phyloP scores from a whole-genome alignment of 2,113 vertebrate species.

The Sturnus vulgaris region DNA sequence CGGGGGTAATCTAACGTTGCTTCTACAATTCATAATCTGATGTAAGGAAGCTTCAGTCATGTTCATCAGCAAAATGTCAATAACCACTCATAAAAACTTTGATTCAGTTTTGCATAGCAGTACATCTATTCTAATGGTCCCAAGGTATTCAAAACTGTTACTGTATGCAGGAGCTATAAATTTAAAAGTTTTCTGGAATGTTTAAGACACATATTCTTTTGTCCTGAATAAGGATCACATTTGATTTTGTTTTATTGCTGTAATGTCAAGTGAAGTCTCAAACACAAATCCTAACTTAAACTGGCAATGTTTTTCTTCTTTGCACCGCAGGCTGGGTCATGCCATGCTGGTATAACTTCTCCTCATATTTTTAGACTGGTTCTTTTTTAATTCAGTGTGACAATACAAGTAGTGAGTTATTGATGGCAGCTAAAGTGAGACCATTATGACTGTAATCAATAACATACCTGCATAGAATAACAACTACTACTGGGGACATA shows the following conservation, averaged over 20 bases:
- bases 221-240: not conserved
- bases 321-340: not conserved
- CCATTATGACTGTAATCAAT: conserved; percentile 63
- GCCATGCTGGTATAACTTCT: not conserved
- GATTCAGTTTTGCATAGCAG: not conserved
- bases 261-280: not conserved
- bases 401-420: conserved; percentile 36
- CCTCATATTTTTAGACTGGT: not conserved
- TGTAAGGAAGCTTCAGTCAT: not conserved
- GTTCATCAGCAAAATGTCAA: not conserved
- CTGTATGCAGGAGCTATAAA: not conserved
- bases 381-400: conserved; percentile 39
- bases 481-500: conserved; percentile 11
- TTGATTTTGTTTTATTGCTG: not conserved
- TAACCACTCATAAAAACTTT: not conserved
- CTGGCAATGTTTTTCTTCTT: not conserved
- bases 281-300: not conserved
- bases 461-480: conserved; percentile 58
- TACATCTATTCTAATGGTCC: not conserved
- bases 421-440: conserved; percentile 41
- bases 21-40: not conserved
- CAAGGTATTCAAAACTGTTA: not conserved
- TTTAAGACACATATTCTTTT: not conserved
- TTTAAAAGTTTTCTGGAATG: not conserved
- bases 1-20: not conserved